A percentile compares a stretch with the other conserved stretches of the same genome.
Conservation (phyloP, 2,113 vertebrate species). For the Hippocampus guttulatus region DNA sequence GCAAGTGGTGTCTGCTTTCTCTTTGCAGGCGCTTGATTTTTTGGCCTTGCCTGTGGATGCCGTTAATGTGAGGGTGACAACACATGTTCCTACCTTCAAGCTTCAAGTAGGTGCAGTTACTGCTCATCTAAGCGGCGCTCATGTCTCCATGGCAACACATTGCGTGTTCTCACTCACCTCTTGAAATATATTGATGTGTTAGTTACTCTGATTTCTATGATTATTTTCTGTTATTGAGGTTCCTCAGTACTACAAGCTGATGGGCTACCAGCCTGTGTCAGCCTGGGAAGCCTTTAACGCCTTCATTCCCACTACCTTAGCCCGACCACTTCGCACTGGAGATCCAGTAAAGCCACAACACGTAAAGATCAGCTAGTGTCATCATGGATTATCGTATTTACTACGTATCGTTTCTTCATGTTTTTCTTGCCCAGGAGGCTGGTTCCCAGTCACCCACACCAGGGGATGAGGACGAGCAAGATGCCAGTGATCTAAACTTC, state of each 20-base stretch:
- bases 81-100: slow-evolving; percentile 70
- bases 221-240: slow-evolving; percentile 67
- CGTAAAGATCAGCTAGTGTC: not conserved
- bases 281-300: slow-evolving; percentile 63
- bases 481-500: slow-evolving; percentile 64
- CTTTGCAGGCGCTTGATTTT: slow-evolving; percentile 73
- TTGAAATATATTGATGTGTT: not conserved
- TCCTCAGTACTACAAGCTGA: slow-evolving; percentile 78
- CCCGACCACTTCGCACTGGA: slow-evolving; percentile 72
- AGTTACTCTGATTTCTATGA: not conserved
- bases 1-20: slow-evolving; percentile 42
- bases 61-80: slow-evolving; percentile 64
- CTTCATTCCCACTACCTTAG: slow-evolving; percentile 63
- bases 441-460: slow-evolving; percentile 28
- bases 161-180: not conserved
- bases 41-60: slow-evolving; percentile 65
- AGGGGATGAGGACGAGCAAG: not conserved
- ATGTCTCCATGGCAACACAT: not conserved
- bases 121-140: not conserved
- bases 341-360: slow-evolving; percentile 69
- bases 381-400: not conserved
- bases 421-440: slow-evolving; percentile 8
- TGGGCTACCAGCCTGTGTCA: slow-evolving; percentile 75
- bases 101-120: slow-evolving; percentile 74
- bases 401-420: not conserved